A percentile compares a stretch with the other conserved stretches of the same genome.
Evolutionary conservation across 2,888 invertebrate species (phyloP).

Genomic region (Epiblema foenella): DNA sequence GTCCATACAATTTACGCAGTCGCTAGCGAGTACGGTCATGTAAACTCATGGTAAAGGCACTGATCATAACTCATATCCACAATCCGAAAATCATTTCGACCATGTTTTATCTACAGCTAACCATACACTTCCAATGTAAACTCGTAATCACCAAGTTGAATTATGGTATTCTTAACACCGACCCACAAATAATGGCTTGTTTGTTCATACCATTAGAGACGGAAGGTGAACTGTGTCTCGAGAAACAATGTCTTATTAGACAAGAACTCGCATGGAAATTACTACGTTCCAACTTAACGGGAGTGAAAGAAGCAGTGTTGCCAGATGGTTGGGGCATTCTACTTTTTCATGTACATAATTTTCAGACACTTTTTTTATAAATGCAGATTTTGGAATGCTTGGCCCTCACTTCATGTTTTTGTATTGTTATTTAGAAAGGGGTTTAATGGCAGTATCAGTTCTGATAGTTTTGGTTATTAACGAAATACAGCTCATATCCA

Average conservation of each 20-base stretch:
- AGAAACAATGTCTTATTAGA: conserved; percentile 1
- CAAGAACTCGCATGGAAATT: not conserved
- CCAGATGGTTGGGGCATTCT: too few species aligned
- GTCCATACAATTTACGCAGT: too few species aligned
- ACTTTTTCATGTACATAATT: too few species aligned
- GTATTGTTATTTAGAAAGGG: too few species aligned
- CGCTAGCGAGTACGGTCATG: too few species aligned
- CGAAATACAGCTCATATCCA: too few species aligned
- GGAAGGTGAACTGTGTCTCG: conserved; percentile 46
- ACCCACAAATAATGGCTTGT: conserved; percentile 66
- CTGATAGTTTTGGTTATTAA: too few species aligned
- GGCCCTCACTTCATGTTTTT: too few species aligned
- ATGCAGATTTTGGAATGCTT: too few species aligned
- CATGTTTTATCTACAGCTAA: conserved; percentile 38
- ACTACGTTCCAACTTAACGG: not conserved
- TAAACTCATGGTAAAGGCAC: too few species aligned
- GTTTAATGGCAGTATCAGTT: too few species aligned
- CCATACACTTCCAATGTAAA: conserved; percentile 54
- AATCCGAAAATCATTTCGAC: conserved; percentile 22
- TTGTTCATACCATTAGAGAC: conserved; percentile 60
- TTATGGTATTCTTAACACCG: conserved; percentile 60
- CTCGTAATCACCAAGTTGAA: conserved; percentile 63
- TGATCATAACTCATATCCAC: conserved; percentile 1
- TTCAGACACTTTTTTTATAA: too few species aligned
- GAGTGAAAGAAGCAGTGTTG: conserved; percentile 31